These are phyloP conservation scores for Dendroctonus valens DNA, from an alignment of 1,140 invertebrate species.

Conservation along the genomic window DNA sequence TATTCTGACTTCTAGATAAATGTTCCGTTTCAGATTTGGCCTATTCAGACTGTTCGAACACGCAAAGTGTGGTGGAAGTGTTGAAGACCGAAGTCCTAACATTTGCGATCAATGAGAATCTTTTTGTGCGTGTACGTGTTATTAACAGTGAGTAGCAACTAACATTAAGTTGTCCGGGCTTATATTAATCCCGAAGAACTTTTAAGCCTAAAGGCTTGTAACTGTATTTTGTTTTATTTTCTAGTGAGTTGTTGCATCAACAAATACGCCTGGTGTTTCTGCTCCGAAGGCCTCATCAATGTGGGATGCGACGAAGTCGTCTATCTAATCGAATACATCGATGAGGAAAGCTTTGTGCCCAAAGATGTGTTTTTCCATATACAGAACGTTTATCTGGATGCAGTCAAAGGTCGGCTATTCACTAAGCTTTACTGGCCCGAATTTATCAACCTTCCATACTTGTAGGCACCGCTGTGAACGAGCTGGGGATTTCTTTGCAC, in stretches of 20 bases:
- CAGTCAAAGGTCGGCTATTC: slow-evolving; percentile 61
- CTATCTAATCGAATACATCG: slow-evolving; percentile 72
- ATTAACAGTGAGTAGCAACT: slow-evolving; percentile 67
- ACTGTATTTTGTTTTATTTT: slow-evolving; percentile 34
- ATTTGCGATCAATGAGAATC: slow-evolving; percentile 79
- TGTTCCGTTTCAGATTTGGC: slow-evolving; percentile 53
- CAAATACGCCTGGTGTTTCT: slow-evolving; percentile 77
- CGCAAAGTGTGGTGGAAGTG: slow-evolving; percentile 53
- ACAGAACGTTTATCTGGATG: slow-evolving; percentile 74
- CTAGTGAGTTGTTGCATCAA: slow-evolving; percentile 83
- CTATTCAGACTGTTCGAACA: slow-evolving; percentile 59
- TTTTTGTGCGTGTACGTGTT: slow-evolving; percentile 75
- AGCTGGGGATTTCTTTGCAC: slow-evolving; percentile 69
- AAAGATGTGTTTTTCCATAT: slow-evolving; percentile 78
- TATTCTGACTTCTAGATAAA: no score
- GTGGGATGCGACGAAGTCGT: slow-evolving; percentile 87
- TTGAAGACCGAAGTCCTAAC: slow-evolving; percentile 64
- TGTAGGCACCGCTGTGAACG: slow-evolving; percentile 68
- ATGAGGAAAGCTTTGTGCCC: slow-evolving; percentile 68
- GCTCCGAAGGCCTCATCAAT: slow-evolving; percentile 73
- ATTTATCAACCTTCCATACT: slow-evolving; percentile 1
- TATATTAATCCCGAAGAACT: no score
- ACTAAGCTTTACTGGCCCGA: no score
- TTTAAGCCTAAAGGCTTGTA: not conserved
- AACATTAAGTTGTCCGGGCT: no score